phyloP scores from a whole-genome alignment of 2,113 vertebrate genomes.

The Gallinago jamesoni region DNA sequence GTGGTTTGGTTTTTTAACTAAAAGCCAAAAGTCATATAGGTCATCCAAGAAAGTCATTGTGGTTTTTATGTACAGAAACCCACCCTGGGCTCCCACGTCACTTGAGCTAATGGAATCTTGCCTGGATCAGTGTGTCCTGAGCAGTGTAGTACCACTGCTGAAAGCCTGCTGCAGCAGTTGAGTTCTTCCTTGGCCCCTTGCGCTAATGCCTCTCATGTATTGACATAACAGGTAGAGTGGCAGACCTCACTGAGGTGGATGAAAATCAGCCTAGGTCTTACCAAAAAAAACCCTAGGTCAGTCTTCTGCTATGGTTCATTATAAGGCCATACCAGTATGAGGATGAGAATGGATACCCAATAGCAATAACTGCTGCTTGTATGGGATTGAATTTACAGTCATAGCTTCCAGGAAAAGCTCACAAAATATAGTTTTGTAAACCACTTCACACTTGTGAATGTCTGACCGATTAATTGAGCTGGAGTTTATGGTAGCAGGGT shows the following conservation, averaged over 20 bases:
- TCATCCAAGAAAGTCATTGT: neutral
- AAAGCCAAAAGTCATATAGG: neutral
- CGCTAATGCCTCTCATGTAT: accelerated
- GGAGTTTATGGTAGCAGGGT: neutral
- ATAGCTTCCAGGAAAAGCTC: neutral
- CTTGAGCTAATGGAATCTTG: neutral
- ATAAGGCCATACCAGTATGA: neutral
- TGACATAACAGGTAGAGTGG: neutral
- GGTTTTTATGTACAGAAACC: neutral
- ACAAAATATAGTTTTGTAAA: neutral
- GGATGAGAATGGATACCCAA: neutral
- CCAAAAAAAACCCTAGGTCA: neutral
- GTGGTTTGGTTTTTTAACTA: neutral
- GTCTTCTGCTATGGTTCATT: neutral
- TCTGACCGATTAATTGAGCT: neutral
- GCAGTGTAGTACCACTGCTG: neutral
- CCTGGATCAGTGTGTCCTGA: neutral
- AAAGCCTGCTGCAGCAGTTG: neutral
- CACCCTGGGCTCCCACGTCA: neutral
- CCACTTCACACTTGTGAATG: neutral
- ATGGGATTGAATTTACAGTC: neutral
- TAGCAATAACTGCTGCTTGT: neutral
- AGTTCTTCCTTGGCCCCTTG: neutral
- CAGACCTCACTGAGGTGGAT: neutral
- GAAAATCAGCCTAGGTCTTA: neutral